Conservation (phyloP, 1,140 invertebrate species). For the Drosophila melanogaster region Release_6_plus_ISO1_MT NT_033779.5:20795001-20795500, state of each 20-base stretch:
- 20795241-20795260: no score
- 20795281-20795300: no score
- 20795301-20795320: no score
- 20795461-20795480: slow-evolving; percentile 13
- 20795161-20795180: not conserved
- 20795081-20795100: slow-evolving; percentile 68
- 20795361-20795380: slow-evolving; percentile 32
- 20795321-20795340: slow-evolving; percentile 10
- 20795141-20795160: slow-evolving; percentile 17
- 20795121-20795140: slow-evolving; percentile 20
- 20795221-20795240: no score
- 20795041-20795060: slow-evolving; percentile 41
- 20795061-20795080: slow-evolving; percentile 65
- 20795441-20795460: slow-evolving; percentile 20
- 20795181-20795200: not conserved
- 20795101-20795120: slow-evolving; percentile 63
- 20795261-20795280: no score
- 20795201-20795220: no score
- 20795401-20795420: slow-evolving; percentile 51
- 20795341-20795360: not conserved
- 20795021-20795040: slow-evolving; percentile 28
- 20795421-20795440: slow-evolving; percentile 44
- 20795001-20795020: slow-evolving; percentile 45
- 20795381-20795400: slow-evolving; percentile 51
- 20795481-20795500: slow-evolving; percentile 31